phyloP scores from a whole-genome alignment of 2,113 vertebrate species.

The Genyomyrus donnyi region DNA sequence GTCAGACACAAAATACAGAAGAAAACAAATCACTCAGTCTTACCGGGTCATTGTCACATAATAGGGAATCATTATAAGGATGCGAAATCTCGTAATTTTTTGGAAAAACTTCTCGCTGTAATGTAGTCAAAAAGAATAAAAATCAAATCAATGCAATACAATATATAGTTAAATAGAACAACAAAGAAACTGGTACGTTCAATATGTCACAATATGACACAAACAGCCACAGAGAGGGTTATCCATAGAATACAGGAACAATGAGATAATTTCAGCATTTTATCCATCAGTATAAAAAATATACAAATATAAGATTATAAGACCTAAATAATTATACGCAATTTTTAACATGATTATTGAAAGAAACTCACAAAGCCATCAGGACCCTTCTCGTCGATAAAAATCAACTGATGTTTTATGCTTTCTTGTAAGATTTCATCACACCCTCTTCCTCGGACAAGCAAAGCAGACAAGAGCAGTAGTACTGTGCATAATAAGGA shows the following conservation, averaged over 20 bases:
- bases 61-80: slow-evolving; percentile 48
- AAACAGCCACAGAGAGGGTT: neutral
- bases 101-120: slow-evolving; percentile 58
- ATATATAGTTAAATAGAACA: neutral
- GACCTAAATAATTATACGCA: neutral
- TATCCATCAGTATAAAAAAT: neutral
- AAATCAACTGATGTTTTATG: slow-evolving; percentile 47
- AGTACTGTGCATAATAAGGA: slow-evolving; percentile 42
- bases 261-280: neutral
- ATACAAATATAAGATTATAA: neutral
- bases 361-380: slow-evolving; percentile 59
- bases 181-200: neutral
- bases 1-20: neutral
- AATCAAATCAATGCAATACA: neutral
- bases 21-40: slow-evolving; percentile 25
- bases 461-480: slow-evolving; percentile 57
- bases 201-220: neutral
- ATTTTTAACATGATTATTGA: neutral
- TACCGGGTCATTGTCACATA: slow-evolving; percentile 56
- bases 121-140: neutral
- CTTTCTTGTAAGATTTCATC: slow-evolving; percentile 37
- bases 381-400: slow-evolving; percentile 44
- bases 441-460: slow-evolving; percentile 56
- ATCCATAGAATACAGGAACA: neutral
- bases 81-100: slow-evolving; percentile 58